phyloP scores from a whole-genome alignment of 2,888 invertebrate species.

The Diabrotica balteata region DNA sequence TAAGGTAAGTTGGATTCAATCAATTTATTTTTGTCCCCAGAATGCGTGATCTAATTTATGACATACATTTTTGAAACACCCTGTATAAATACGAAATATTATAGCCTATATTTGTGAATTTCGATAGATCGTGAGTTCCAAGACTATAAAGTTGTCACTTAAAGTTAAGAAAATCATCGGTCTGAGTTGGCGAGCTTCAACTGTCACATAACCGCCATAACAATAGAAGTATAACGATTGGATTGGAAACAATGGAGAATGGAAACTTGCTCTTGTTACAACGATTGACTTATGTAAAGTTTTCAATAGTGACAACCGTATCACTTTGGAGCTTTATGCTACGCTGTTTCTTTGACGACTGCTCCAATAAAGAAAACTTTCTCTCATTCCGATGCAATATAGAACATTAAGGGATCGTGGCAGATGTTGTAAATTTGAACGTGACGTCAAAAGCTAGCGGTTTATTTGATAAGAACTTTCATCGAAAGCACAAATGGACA shows the following conservation, averaged over 20 bases:
- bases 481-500: too few relatives aligned
- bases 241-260: slow-evolving; percentile 8
- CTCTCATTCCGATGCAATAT: slow-evolving; percentile 7
- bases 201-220: slow-evolving; percentile 1
- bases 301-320: background rate
- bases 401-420: slow-evolving; percentile 3
- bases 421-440: background rate
- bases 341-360: slow-evolving; percentile 1
- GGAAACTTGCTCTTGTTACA: background rate
- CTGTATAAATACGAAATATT: too few relatives aligned
- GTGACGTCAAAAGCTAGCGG: too few relatives aligned
- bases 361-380: slow-evolving; percentile 14
- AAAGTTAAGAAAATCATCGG: slow-evolving; percentile 3
- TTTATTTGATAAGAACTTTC: too few relatives aligned
- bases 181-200: background rate
- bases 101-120: too few relatives aligned
- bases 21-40: too few relatives aligned
- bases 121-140: background rate
- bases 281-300: slow-evolving; percentile 10
- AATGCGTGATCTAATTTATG: too few relatives aligned
- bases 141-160: background rate
- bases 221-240: slow-evolving; percentile 12
- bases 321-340: too few relatives aligned
- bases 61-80: too few relatives aligned
- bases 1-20: too few relatives aligned